These are phyloP conservation scores for Chironomus riparius DNA, from an alignment of 2,888 invertebrate genomes.

Conservation along the genomic window DNA sequence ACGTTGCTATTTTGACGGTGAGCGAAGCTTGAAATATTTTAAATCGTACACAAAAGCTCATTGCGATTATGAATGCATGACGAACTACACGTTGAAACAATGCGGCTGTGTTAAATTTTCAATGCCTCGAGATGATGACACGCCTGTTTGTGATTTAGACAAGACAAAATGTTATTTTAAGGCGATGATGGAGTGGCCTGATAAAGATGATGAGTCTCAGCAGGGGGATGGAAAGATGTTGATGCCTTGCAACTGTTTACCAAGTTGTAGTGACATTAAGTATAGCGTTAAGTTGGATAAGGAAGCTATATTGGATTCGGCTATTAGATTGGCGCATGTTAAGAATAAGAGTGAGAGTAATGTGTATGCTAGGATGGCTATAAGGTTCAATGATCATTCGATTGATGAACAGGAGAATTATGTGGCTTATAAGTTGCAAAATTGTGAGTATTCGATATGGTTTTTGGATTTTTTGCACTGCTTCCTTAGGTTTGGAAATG, in stretches of 20 bases:
- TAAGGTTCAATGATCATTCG: background rate
- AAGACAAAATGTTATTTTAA: background rate
- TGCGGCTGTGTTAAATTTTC: conserved; percentile 64
- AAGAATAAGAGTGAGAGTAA: background rate
- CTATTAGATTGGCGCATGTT: background rate
- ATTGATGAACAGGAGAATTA: background rate
- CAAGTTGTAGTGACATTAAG: background rate
- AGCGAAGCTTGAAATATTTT: conserved; percentile 55
- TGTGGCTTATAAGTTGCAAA: background rate
- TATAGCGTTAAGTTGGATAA: conserved; percentile 5
- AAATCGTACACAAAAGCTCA: conserved; percentile 63
- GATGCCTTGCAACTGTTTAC: background rate
- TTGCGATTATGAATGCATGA: conserved; percentile 62
- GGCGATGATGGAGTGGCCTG: background rate
- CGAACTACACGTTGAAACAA: conserved; percentile 53
- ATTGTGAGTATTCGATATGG: background rate
- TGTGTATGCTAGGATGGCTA: background rate
- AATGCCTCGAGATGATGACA: conserved; percentile 41
- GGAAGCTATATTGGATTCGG: background rate
- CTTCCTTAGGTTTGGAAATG: too few relatives aligned
- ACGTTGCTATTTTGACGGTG: conserved; percentile 59
- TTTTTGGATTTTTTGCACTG: too few relatives aligned
- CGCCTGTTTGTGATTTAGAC: background rate
- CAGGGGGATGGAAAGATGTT: background rate
- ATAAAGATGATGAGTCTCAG: background rate